Evolutionary conservation across 2,113 vertebrate species (phyloP), one percentile per base, ranked within the genome.

Genomic region (Orthochromis malagaraziensis): DNA sequence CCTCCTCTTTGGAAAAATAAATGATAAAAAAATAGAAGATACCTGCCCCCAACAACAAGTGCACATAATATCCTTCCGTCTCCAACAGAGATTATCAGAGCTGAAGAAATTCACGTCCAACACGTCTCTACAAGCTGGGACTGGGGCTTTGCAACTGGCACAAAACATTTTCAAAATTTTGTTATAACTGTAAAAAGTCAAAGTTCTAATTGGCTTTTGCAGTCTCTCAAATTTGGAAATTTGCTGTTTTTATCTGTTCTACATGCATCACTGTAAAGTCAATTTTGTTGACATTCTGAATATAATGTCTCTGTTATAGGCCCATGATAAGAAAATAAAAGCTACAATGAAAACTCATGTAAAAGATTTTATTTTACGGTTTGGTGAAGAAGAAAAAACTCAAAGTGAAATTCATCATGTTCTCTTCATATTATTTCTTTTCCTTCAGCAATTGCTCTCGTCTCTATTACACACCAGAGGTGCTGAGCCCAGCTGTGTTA

Each of bases 21-120:
- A 60, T 60, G 57, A 85, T 33, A 63, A 60, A 60, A 31, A n/a
- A 58, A 65, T 29, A 31, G 57, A 60, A 60, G 6, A 14, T 14
- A 58, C 60, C 51, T 33, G 40, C 26, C 24, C 5, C 26, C 12
- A 6, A 17, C n/a, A 1, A 38, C 26, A 16, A 33, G 13, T 14
- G 14, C 38, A 16, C 19, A 70, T 38, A 9, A 16, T 31, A 29
- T 31, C 81, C 68, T 86, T 40, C 17, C 7, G 7, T 45, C 21
- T 33, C 26, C 49, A 31, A 86, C 96, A 99, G 98, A 97, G 17
- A 96, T 97, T 1, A 97, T 98, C 94, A 95, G 93, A 49, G 97
- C 97, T 0, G 96, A 97, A 60, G 94, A 96, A 75, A 96, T 99
- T 33, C 96, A 94, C 0, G 97, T 97, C 8, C 92, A 93, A 0